Conservation (phyloP, 2,888 invertebrate genomes). For the Pecten maximus region DNA sequence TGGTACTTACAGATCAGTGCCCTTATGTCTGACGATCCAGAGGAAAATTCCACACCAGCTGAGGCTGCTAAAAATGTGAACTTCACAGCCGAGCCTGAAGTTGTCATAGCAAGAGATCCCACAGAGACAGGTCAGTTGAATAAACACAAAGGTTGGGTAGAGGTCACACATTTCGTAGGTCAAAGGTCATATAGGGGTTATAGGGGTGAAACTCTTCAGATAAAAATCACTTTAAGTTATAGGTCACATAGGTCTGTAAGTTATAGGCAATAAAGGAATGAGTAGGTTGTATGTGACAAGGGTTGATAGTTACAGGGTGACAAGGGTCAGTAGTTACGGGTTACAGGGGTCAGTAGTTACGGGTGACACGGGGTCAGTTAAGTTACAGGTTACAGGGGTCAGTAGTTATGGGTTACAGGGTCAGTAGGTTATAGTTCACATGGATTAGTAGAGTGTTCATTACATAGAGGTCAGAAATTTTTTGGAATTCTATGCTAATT, state of each 20-base stretch:
- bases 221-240: too few relatives aligned
- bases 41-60: conserved; percentile 38
- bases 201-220: too few relatives aligned
- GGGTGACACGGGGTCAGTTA: background rate
- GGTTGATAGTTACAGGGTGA: too few relatives aligned
- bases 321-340: too few relatives aligned
- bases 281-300: background rate
- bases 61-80: conserved; percentile 67
- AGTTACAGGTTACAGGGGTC: background rate
- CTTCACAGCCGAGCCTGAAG: conserved; percentile 68
- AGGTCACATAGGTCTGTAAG: background rate
- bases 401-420: background rate
- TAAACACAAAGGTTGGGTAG: background rate
- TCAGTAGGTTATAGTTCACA: background rate
- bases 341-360: background rate
- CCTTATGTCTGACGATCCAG: conserved; percentile 16
- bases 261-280: background rate
- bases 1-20: conserved; percentile 1
- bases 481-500: background rate
- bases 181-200: background rate
- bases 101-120: conserved; percentile 51
- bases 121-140: conserved; percentile 38
- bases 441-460: background rate
- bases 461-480: background rate
- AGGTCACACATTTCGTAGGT: background rate